A percentile compares a stretch with the other conserved stretches of the same genome.
These are phyloP conservation scores for Apostichopus leukothele DNA, from an alignment of 53 echinoderm and acorn worm species.

Conservation along the genomic window DNA sequence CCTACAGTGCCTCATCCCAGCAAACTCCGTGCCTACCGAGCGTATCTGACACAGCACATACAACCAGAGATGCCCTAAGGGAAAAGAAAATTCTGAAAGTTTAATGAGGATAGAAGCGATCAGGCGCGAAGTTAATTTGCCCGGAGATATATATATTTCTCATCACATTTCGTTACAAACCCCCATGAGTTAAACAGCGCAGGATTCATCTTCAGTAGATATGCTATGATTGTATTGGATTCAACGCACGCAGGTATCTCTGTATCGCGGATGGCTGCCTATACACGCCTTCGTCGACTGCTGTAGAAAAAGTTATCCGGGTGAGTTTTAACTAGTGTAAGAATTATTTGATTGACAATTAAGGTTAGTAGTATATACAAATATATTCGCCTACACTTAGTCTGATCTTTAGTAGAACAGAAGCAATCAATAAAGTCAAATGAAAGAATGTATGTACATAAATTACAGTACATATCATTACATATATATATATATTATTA, in stretches of 20 bases:
- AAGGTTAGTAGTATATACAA: too few relatives aligned
- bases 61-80: conserved; percentile 1
- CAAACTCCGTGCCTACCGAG: not conserved
- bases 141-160: conserved; percentile 24
- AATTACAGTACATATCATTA: too few relatives aligned
- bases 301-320: too few relatives aligned
- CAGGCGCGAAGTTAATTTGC: conserved; percentile 53
- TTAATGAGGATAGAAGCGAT: conserved; percentile 47
- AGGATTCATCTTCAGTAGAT: conserved; percentile 28
- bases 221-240: conserved; percentile 19
- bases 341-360: too few relatives aligned
- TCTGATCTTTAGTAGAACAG: too few relatives aligned
- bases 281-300: too few relatives aligned
- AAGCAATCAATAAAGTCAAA: too few relatives aligned
- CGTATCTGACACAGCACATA: conserved; percentile 43
- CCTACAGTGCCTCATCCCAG: not conserved
- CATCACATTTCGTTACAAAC: conserved; percentile 46
- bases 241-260: not conserved
- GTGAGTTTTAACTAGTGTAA: too few relatives aligned
- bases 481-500: too few relatives aligned
- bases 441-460: too few relatives aligned
- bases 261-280: too few relatives aligned
- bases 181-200: conserved; percentile 24
- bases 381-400: too few relatives aligned
- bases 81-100: conserved; percentile 25